Evolutionary conservation across 2,797 vertebrate genomes (phyloP).

Genomic region (Pterois miles): DNA sequence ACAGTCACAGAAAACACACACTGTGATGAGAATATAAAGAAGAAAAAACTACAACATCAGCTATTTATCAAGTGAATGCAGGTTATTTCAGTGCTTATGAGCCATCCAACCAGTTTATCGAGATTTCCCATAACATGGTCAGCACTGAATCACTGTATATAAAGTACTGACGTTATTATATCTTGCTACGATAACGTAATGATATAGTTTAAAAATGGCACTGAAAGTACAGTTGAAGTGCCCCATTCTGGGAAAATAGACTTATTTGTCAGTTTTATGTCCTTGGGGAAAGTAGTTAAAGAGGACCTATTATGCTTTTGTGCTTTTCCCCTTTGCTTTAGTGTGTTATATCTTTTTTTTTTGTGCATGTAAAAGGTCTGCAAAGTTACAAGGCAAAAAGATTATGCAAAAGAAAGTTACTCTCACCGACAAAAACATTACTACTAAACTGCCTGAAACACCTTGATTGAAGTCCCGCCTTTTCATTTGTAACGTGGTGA

Average conservation of each 20-base stretch:
- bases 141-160: not conserved
- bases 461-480: not conserved
- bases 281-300: not conserved
- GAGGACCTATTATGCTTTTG: not conserved
- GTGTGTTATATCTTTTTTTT: not conserved
- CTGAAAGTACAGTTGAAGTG: not conserved
- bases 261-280: not conserved
- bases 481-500: not conserved
- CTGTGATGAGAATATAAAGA: not conserved
- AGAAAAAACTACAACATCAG: not conserved
- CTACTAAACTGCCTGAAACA: not conserved
- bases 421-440: not conserved
- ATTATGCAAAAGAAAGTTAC: no score
- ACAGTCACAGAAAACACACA: not conserved
- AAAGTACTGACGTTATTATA: not conserved
- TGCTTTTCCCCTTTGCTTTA: not conserved
- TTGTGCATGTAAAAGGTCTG: not conserved
- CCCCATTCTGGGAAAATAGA: not conserved
- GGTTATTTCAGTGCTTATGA: not conserved
- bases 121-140: not conserved
- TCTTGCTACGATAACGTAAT: not conserved
- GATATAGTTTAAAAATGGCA: no score
- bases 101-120: not conserved
- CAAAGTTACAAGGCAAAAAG: not conserved
- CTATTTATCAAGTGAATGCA: not conserved